Evolutionary conservation across 2,113 vertebrate genomes (phyloP).

Genomic region (Clarias macrocephalus): DNA sequence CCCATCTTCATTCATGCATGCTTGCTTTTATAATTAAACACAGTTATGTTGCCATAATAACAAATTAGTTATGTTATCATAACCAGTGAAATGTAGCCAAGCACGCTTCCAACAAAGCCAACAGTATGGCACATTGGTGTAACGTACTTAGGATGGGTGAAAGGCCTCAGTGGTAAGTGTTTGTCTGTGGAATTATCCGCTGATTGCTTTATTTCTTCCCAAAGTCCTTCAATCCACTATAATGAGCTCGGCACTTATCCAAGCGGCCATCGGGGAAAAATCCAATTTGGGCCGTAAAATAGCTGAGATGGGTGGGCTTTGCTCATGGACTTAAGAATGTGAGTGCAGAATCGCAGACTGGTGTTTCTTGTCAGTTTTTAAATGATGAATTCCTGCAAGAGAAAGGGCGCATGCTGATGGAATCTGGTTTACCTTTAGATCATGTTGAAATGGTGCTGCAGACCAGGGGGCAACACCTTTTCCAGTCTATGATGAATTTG

Average conservation of each 20-base stretch:
- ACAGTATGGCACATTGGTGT: not conserved
- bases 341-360: constrained; percentile 28
- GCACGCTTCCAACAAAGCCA: not conserved
- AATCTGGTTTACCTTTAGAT: constrained; percentile 6
- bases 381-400: constrained; percentile 26
- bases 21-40: not conserved
- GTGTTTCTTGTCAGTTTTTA: constrained; percentile 20
- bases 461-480: not conserved
- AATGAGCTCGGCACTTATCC: constrained; percentile 55
- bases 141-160: constrained; percentile 24
- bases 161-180: constrained; percentile 39
- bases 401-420: constrained; percentile 4
- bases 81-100: not conserved
- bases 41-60: not conserved
- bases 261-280: constrained; percentile 49
- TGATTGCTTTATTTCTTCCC: constrained; percentile 54
- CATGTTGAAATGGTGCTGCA: not conserved
- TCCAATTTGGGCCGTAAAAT: constrained; percentile 50
- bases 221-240: constrained; percentile 46
- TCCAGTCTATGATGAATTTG: not conserved
- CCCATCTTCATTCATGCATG: not conserved
- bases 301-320: constrained; percentile 37
- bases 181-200: constrained; percentile 46
- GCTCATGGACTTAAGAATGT: constrained; percentile 33
- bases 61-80: constrained; percentile 4